These are phyloP conservation scores for Notolabrus celidotus DNA, from an alignment of 2,797 vertebrate species.

Conservation along the genomic window DNA sequence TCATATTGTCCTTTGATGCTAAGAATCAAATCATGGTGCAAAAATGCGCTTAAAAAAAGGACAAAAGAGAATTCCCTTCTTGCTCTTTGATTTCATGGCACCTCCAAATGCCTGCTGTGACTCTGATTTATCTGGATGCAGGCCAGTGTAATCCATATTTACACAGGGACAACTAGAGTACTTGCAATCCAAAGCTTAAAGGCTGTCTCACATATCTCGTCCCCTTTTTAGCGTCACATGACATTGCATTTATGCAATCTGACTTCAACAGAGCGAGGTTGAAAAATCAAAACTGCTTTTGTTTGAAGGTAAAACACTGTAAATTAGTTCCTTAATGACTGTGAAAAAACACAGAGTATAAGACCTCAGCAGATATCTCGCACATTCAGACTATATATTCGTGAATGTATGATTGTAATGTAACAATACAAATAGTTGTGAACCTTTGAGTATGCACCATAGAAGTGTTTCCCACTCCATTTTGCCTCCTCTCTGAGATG, in stretches of 20 bases:
- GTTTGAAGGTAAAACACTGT: too few relatives aligned
- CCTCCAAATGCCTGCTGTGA: slow-evolving; percentile 13
- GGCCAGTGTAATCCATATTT: slow-evolving; percentile 33
- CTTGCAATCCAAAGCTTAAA: slow-evolving; percentile 21
- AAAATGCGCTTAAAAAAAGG: slow-evolving; percentile 11
- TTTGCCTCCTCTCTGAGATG: slow-evolving; percentile 1
- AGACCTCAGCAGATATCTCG: neutral
- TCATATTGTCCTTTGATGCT: slow-evolving; percentile 11
- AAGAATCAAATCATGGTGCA: slow-evolving; percentile 10
- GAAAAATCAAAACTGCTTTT: too few relatives aligned
- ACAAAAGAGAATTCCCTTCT: neutral
- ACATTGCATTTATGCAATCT: neutral
- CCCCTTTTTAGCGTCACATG: neutral
- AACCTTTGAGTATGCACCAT: neutral
- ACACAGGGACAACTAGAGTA: slow-evolving; percentile 23
- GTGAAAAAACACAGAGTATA: neutral
- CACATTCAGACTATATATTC: neutral
- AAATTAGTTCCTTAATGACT: neutral
- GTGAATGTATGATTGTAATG: slow-evolving; percentile 1
- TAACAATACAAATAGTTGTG: neutral
- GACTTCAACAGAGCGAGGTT: neutral
- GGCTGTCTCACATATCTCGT: slow-evolving; percentile 5
- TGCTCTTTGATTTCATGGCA: slow-evolving; percentile 18
- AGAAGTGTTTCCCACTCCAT: neutral
- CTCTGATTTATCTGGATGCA: slow-evolving; percentile 39